Evolutionary conservation across 1,140 invertebrate genomes (phyloP).

Genomic region (Proctacanthus coquilletti): DNA sequence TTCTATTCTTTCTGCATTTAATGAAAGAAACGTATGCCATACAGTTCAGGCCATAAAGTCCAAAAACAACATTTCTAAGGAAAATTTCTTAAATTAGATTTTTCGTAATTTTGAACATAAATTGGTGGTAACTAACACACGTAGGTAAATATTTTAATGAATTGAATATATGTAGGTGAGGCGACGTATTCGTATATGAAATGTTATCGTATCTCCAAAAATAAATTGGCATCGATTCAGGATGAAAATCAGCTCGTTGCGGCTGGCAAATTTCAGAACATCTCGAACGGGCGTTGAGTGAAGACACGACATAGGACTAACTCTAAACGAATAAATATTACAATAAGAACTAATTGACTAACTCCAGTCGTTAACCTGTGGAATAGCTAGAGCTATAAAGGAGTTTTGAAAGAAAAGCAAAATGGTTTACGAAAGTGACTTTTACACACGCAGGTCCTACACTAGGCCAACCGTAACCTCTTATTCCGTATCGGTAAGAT

Average conservation of each 20-base stretch:
- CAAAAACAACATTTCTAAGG: slow-evolving; percentile 14
- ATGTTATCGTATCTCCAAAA: slow-evolving; percentile 27
- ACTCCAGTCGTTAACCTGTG: no score
- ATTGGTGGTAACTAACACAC: slow-evolving; percentile 3
- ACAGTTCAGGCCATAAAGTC: slow-evolving; percentile 1
- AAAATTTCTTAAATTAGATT: slow-evolving; percentile 12
- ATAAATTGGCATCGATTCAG: slow-evolving; percentile 21
- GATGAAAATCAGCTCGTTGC: slow-evolving; percentile 9
- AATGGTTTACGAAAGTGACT: slow-evolving; percentile 83
- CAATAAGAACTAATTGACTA: slow-evolving; percentile 1
- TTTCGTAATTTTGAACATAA: slow-evolving; percentile 10
- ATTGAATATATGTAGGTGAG: slow-evolving; percentile 14
- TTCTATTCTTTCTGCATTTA: no score
- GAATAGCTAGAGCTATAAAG: slow-evolving; percentile 3
- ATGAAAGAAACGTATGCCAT: no score
- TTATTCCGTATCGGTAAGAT: slow-evolving; percentile 67
- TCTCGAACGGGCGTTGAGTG: slow-evolving; percentile 30
- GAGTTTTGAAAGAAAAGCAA: slow-evolving; percentile 12
- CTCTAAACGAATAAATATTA: slow-evolving; percentile 17
- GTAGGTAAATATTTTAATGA: slow-evolving; percentile 7
- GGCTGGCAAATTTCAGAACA: slow-evolving; percentile 19
- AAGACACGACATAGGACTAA: slow-evolving; percentile 23
- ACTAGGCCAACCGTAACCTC: slow-evolving; percentile 52
- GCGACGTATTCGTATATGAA: slow-evolving; percentile 14
- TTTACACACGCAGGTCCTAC: slow-evolving; percentile 69